phyloP scores from a whole-genome alignment of 92 coral and sea anemone species.

The Epizoanthus illoricatus region DNA sequence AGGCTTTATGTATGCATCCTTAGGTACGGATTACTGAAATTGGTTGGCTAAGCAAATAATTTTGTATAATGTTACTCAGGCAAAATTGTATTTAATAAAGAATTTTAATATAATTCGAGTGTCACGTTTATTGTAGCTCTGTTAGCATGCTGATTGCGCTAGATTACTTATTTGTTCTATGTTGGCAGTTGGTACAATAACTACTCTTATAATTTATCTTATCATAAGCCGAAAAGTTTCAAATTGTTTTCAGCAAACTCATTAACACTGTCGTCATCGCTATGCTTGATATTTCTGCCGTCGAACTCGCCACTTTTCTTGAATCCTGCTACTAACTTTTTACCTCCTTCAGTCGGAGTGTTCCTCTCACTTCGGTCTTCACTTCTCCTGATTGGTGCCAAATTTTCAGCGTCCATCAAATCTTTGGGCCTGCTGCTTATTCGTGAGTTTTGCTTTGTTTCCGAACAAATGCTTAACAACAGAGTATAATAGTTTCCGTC shows the following conservation, averaged over 20 bases:
- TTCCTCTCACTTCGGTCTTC: slow-evolving; percentile 7
- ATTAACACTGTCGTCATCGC: slow-evolving; percentile 12
- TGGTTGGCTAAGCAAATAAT: too few species aligned
- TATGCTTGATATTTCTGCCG: not conserved
- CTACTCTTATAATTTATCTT: not conserved
- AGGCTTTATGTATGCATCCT: too few species aligned
- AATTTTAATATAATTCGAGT: too few species aligned
- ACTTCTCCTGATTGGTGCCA: slow-evolving; percentile 16
- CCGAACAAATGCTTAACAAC: slow-evolving; percentile 43
- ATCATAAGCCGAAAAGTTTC: slow-evolving; percentile 30
- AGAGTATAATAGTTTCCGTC: slow-evolving; percentile 67
- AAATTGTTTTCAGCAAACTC: not conserved
- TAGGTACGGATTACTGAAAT: too few species aligned
- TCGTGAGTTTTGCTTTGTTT: not conserved
- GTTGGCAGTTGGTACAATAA: too few species aligned
- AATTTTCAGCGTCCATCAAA: not conserved
- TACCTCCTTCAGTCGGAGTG: not conserved
- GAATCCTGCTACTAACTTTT: not conserved
- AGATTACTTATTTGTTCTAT: not conserved
- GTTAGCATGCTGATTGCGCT: too few species aligned
- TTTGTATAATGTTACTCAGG: too few species aligned
- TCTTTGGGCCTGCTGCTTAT: not conserved
- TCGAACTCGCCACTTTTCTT: not conserved
- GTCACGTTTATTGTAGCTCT: too few species aligned
- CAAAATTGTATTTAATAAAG: too few species aligned